Conservation (phyloP, 2,797 vertebrate genomes). For the Takifugu ocellatus region DNA sequence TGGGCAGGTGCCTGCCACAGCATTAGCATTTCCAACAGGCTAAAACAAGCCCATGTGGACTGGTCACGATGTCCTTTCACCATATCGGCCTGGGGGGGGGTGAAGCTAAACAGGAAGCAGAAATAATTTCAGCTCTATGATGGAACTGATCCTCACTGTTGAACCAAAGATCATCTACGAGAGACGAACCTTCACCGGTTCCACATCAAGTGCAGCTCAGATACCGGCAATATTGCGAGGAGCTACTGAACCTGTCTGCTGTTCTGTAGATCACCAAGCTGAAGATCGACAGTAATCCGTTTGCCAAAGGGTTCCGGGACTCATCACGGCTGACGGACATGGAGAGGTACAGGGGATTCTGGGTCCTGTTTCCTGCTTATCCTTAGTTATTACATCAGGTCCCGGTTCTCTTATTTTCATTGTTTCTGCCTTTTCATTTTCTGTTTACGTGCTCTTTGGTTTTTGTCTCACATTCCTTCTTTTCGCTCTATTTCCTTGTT, state of each 20-base stretch:
- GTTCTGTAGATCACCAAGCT: constrained; percentile 92
- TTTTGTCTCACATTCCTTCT: background rate
- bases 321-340: constrained; percentile 98
- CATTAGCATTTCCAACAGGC: too few relatives aligned
- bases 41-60: too few relatives aligned
- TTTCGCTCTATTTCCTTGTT: background rate
- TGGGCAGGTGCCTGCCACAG: too few relatives aligned
- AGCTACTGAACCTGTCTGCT: background rate
- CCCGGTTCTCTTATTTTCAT: background rate
- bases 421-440: background rate
- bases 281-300: constrained; percentile 99
- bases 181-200: background rate
- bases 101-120: too few relatives aligned
- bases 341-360: constrained; percentile 94
- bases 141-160: background rate
- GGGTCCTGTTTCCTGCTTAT: constrained; percentile 33
- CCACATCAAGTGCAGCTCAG: background rate
- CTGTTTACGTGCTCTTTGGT: too few relatives aligned
- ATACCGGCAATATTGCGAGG: background rate
- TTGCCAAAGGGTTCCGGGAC: constrained; percentile 98
- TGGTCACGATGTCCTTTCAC: too few relatives aligned
- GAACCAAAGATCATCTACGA: background rate
- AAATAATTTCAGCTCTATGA: too few relatives aligned
- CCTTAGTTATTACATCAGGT: background rate
- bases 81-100: too few relatives aligned